Evolutionary conservation across 2,113 vertebrate species (phyloP).

Genomic region (Hydrolagus affinis): DNA sequence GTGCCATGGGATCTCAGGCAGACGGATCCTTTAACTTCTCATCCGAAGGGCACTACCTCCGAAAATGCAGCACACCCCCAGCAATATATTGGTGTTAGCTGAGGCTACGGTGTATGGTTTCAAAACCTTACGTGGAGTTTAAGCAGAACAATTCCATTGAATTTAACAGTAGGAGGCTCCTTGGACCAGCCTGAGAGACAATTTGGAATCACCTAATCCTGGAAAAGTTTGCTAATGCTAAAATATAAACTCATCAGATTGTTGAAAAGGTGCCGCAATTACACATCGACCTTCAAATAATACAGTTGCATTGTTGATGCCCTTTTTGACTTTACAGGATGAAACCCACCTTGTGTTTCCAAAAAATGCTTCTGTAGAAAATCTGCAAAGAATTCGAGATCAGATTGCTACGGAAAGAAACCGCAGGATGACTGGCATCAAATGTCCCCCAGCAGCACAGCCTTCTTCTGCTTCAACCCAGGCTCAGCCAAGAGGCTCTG

Average conservation of each 20-base stretch:
- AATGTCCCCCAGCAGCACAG: neutral
- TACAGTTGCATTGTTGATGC: neutral
- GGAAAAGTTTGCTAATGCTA: neutral
- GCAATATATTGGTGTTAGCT: too few species aligned
- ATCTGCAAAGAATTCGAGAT: slow-evolving; percentile 74
- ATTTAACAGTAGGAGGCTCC: too few species aligned
- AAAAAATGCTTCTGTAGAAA: slow-evolving; percentile 77
- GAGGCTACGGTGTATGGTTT: too few species aligned
- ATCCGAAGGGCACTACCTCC: too few species aligned
- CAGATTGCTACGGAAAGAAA: slow-evolving; percentile 75
- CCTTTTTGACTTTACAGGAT: slow-evolving; percentile 56
- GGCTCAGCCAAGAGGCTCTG: neutral
- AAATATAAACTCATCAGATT: neutral
- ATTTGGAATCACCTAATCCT: neutral
- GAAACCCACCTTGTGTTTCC: slow-evolving; percentile 90
- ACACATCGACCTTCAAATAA: neutral
- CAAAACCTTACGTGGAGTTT: too few species aligned
- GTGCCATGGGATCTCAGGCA: too few species aligned
- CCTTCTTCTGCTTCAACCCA: neutral
- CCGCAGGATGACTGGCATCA: slow-evolving; percentile 52
- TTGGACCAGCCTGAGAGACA: too few species aligned
- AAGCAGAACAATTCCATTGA: too few species aligned
- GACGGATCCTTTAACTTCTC: too few species aligned
- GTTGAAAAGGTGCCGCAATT: neutral
- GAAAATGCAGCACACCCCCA: too few species aligned